Conservation (phyloP, 2,888 invertebrate genomes). For the Strigamia transsilvanica region DNA sequence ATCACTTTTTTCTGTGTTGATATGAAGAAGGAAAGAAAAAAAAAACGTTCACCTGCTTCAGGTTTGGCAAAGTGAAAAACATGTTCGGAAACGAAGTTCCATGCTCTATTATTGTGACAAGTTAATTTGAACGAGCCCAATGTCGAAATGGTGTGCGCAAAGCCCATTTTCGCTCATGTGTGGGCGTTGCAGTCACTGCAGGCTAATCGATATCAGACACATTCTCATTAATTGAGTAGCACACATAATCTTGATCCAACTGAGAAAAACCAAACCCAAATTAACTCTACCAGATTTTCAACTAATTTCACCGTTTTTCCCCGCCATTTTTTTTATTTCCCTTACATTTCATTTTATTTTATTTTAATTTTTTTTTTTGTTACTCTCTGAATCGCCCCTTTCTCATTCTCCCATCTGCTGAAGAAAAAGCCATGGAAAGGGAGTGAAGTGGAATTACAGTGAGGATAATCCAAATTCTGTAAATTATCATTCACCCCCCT, state of each 20-base stretch:
- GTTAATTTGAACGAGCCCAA: conserved; percentile 2
- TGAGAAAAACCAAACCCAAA: neutral
- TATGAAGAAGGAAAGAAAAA: no score
- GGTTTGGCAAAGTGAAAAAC: neutral
- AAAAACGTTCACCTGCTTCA: no score
- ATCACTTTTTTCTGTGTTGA: no score
- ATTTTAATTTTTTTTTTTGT: neutral
- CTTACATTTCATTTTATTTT: neutral
- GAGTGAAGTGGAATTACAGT: neutral
- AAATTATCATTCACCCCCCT: conserved; percentile 8
- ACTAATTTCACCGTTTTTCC: neutral
- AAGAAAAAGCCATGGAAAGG: neutral
- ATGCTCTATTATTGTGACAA: neutral
- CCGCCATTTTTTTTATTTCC: neutral
- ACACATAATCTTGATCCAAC: neutral
- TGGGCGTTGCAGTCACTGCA: conserved; percentile 15
- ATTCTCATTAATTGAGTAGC: conserved; percentile 15
- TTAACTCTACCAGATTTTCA: neutral
- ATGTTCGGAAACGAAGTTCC: neutral
- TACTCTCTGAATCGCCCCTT: neutral
- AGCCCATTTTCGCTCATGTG: neutral
- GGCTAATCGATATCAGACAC: conserved; percentile 14
- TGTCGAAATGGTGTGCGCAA: neutral
- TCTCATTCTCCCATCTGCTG: conserved; percentile 1
- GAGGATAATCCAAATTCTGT: neutral